Evolutionary conservation across 2,113 vertebrate genomes (phyloP).

Genomic region (Octodon degus): DNA sequence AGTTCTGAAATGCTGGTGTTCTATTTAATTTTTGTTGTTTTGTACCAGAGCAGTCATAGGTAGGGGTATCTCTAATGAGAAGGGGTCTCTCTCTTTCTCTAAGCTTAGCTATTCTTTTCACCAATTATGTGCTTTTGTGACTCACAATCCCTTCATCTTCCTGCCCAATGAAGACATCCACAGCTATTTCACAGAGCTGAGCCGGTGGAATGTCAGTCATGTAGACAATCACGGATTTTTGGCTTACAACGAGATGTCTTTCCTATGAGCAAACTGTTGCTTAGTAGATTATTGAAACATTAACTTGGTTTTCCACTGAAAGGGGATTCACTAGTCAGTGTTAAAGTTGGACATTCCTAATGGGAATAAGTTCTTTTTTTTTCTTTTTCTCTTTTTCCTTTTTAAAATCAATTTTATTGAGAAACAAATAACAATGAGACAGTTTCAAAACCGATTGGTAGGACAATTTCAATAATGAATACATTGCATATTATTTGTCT

Average conservation of each 20-base stretch:
- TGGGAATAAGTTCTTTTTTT: neutral
- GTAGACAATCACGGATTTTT: neutral
- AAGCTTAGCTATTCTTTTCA: neutral
- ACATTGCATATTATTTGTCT: no score
- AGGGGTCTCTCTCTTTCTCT: neutral
- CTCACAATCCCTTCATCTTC: neutral
- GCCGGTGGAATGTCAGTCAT: neutral
- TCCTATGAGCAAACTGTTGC: neutral
- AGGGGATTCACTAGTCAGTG: neutral
- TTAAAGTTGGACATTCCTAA: neutral
- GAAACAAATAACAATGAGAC: no score
- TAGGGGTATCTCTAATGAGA: neutral
- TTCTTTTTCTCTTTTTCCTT: no score
- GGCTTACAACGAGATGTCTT: neutral
- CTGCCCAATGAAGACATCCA: neutral
- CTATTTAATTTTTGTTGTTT: constrained; percentile 43
- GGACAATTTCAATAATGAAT: no score
- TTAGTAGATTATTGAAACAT: neutral
- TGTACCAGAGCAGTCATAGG: neutral
- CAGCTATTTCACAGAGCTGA: neutral
- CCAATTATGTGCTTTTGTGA: neutral
- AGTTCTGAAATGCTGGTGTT: constrained; percentile 46
- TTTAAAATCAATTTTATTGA: no score
- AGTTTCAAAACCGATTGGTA: no score
- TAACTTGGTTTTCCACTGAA: constrained; percentile 15